phyloP scores from a whole-genome alignment of 1,140 invertebrate species.

The Dendroctonus valens region DNA sequence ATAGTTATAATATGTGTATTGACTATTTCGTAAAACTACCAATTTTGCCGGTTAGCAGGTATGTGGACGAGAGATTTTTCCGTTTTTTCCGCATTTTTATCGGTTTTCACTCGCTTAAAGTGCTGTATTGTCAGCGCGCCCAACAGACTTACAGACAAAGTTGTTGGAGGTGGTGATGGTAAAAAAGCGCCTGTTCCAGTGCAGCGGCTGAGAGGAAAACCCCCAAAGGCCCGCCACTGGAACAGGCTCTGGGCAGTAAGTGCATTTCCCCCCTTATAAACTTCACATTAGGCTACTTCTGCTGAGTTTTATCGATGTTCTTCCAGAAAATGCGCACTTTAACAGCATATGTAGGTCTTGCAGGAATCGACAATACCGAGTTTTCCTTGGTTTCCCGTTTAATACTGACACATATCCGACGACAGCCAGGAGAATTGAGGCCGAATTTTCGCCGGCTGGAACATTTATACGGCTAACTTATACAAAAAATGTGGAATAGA shows the following conservation, averaged over 20 bases:
- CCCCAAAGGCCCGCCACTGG: too few species aligned
- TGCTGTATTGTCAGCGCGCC: too few species aligned
- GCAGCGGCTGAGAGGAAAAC: too few species aligned
- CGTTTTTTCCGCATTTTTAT: not conserved
- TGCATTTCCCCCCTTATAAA: too few species aligned
- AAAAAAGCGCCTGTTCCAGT: too few species aligned
- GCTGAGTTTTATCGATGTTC: conserved; percentile 15
- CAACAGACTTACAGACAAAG: too few species aligned
- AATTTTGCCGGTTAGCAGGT: not conserved
- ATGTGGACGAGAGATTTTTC: too few species aligned
- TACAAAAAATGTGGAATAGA: conserved; percentile 3
- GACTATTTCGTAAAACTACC: not conserved
- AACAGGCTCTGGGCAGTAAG: too few species aligned
- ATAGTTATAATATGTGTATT: conserved; percentile 14
- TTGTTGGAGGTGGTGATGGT: too few species aligned
- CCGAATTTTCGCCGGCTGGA: not conserved
- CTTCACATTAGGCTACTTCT: not conserved
- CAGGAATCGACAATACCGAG: conserved; percentile 18
- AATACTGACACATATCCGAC: conserved; percentile 13
- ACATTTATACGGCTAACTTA: not conserved
- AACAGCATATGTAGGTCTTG: not conserved
- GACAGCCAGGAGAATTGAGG: too few species aligned
- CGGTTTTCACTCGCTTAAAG: not conserved
- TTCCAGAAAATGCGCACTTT: conserved; percentile 12
- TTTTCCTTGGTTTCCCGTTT: conserved; percentile 1